Conservation (phyloP, 2,797 vertebrate genomes). For the Masticophis lateralis region DNA sequence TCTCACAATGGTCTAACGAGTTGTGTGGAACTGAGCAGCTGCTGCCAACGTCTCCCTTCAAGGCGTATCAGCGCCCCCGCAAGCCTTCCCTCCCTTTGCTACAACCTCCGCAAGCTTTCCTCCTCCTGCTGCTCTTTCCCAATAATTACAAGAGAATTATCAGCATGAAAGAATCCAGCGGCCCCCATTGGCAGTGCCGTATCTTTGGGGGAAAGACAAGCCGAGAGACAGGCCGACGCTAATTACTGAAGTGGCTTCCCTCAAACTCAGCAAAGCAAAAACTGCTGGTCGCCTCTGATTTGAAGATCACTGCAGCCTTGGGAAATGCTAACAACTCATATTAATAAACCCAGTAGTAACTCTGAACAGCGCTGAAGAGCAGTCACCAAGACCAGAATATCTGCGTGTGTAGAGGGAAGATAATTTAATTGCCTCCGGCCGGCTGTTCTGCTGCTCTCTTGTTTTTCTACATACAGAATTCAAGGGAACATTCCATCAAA, state of each 20-base stretch:
- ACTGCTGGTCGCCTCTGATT: neutral
- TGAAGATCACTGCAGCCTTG: slow-evolving; percentile 17
- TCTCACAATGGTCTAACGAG: neutral
- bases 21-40: neutral
- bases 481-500: neutral
- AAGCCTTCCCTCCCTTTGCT: neutral
- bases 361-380: neutral
- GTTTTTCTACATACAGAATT: neutral
- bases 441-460: slow-evolving; percentile 7
- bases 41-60: neutral
- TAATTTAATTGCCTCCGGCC: neutral
- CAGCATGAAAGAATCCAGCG: rapidly evolving
- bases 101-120: neutral
- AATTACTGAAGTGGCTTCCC: neutral
- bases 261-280: neutral
- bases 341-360: neutral
- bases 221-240: neutral
- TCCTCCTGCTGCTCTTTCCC: neutral
- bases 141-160: neutral
- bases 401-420: neutral
- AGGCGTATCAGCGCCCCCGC: neutral
- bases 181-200: rapidly evolving
- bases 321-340: neutral
- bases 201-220: neutral
- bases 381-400: neutral